Conservation (phyloP, 1,140 invertebrate species). For the Sycobia sp. region DNA sequence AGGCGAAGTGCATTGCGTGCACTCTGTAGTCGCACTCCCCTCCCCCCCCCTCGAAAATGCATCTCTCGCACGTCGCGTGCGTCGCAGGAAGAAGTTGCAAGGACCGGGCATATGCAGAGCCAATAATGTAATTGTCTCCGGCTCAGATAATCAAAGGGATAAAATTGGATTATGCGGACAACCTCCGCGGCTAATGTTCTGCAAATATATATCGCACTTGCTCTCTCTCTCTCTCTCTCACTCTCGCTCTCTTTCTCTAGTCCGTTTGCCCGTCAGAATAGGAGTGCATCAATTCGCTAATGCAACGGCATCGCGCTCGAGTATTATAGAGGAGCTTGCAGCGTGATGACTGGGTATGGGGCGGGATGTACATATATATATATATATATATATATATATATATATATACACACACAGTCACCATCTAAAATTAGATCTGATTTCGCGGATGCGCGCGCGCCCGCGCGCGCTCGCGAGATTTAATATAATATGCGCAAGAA, state of each 20-base stretch:
- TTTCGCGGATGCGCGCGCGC: neutral
- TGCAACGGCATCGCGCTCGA: constrained; percentile 30
- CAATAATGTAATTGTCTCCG: constrained; percentile 32
- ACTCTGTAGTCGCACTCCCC: too few species aligned
- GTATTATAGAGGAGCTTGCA: too few species aligned
- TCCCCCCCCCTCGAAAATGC: too few species aligned
- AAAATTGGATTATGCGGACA: constrained; percentile 26
- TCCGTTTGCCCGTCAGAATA: neutral
- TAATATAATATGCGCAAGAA: too few species aligned
- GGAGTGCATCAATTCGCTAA: constrained; percentile 44
- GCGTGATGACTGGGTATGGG: too few species aligned
- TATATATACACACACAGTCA: neutral
- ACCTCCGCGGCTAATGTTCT: constrained; percentile 42
- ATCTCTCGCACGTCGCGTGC: neutral
- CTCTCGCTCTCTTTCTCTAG: neutral
- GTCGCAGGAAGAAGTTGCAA: neutral
- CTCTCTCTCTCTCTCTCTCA: neutral
- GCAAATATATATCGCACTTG: constrained; percentile 41
- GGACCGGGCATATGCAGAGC: neutral
- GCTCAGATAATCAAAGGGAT: constrained; percentile 31
- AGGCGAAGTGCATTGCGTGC: neutral
- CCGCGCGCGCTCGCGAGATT: neutral
- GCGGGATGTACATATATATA: too few species aligned
- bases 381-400: too few species aligned
- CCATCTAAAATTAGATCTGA: constrained; percentile 6